Evolutionary conservation across 2,113 vertebrate genomes (phyloP).

Genomic region (Leuciscus idus): DNA sequence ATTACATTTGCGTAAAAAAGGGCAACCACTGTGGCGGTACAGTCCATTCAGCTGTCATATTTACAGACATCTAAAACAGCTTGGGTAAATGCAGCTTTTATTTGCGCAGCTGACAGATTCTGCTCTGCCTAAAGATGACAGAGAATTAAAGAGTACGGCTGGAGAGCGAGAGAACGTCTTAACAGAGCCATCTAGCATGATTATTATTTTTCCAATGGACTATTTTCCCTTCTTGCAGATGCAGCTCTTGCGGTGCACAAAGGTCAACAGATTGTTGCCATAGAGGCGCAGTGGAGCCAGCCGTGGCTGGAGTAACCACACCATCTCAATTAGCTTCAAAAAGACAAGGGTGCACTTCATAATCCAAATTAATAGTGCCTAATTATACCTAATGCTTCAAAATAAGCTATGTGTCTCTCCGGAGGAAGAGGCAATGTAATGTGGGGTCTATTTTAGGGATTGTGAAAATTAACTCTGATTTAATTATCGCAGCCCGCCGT

Average conservation of each 20-base stretch:
- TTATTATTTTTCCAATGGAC: slow-evolving; percentile 27
- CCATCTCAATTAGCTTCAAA: slow-evolving; percentile 50
- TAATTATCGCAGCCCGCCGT: slow-evolving; percentile 70
- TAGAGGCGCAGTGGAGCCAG: slow-evolving; percentile 38
- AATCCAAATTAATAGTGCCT: slow-evolving; percentile 72
- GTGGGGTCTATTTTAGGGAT: slow-evolving; percentile 70
- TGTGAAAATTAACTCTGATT: slow-evolving; percentile 73
- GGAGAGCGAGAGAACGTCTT: not conserved
- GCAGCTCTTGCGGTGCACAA: slow-evolving; percentile 32
- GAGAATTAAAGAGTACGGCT: not conserved
- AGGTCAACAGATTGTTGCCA: slow-evolving; percentile 55
- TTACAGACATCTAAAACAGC: not conserved
- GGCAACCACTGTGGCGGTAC: not conserved
- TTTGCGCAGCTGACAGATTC: not conserved
- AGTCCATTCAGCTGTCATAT: slow-evolving; percentile 13
- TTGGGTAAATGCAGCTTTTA: slow-evolving; percentile 9
- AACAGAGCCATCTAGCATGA: slow-evolving; percentile 32
- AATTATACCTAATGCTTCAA: slow-evolving; percentile 77
- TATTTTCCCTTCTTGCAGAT: slow-evolving; percentile 23
- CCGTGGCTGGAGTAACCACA: slow-evolving; percentile 19
- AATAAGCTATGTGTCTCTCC: slow-evolving; percentile 72
- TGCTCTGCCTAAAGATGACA: slow-evolving; percentile 15
- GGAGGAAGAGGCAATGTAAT: slow-evolving; percentile 70
- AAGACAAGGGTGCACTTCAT: slow-evolving; percentile 59
- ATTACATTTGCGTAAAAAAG: not conserved